These are phyloP conservation scores for Proterorhinus semilunaris DNA, from an alignment of 2,113 vertebrate species.

Conservation along the genomic window DNA sequence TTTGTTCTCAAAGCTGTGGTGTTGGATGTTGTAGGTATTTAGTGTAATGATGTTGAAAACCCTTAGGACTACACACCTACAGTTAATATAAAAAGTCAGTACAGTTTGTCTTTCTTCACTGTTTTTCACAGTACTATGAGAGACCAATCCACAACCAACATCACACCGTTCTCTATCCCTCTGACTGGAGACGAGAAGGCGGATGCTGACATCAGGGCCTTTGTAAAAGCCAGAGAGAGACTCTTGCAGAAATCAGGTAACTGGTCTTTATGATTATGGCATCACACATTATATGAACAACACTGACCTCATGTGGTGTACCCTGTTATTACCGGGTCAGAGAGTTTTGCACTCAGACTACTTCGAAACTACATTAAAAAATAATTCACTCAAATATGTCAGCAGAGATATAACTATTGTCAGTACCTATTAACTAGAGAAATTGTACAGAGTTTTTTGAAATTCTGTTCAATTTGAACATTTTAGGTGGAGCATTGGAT, in stretches of 20 bases:
- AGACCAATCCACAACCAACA: constrained; percentile 36
- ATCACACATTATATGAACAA: constrained; percentile 5
- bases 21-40: neutral
- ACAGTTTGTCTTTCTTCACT: neutral
- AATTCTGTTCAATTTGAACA: no score
- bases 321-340: neutral
- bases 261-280: neutral
- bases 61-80: neutral
- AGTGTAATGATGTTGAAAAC: neutral
- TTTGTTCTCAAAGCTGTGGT: constrained; percentile 6
- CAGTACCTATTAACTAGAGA: no score
- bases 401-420: no score
- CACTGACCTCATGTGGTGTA: constrained; percentile 40
- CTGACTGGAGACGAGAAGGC: constrained; percentile 87
- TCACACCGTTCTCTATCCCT: constrained; percentile 74
- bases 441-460: no score
- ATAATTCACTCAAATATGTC: no score
- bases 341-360: neutral
- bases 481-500: no score
- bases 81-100: neutral
- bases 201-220: constrained; percentile 89
- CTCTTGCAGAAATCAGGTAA: constrained; percentile 85
- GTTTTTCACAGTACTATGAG: constrained; percentile 56
- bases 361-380: no score
- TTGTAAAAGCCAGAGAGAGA: constrained; percentile 86